Evolutionary conservation across 2,888 invertebrate genomes (phyloP).

Genomic region (Sesia apiformis): DNA sequence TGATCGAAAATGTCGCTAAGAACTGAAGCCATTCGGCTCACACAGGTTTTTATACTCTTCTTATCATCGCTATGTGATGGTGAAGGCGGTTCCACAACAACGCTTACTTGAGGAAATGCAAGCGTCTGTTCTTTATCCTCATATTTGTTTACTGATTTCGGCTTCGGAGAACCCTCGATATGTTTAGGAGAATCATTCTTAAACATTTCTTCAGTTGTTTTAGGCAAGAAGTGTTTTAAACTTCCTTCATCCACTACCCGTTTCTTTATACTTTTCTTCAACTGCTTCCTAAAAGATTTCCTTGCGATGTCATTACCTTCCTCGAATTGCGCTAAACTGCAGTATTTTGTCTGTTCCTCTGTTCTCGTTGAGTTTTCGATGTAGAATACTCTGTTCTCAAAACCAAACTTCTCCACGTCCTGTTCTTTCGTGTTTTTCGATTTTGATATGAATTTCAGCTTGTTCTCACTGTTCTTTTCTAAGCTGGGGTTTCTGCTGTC

Average conservation of each 20-base stretch:
- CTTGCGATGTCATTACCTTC: slow-evolving; percentile 89
- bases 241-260: slow-evolving; percentile 38
- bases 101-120: slow-evolving; percentile 79
- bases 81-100: slow-evolving; percentile 84
- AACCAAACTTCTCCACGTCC: slow-evolving; percentile 77
- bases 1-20: slow-evolving; percentile 60
- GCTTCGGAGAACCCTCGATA: not conserved
- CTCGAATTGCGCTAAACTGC: slow-evolving; percentile 87
- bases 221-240: slow-evolving; percentile 44
- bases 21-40: slow-evolving; percentile 65
- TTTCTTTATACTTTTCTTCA: slow-evolving; percentile 62
- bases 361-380: slow-evolving; percentile 62
- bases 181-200: slow-evolving; percentile 16
- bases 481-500: slow-evolving; percentile 70
- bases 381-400: slow-evolving; percentile 82
- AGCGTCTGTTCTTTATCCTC: slow-evolving; percentile 15
- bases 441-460: slow-evolving; percentile 71
- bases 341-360: slow-evolving; percentile 79
- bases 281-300: slow-evolving; percentile 79
- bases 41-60: slow-evolving; percentile 49
- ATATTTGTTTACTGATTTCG: not conserved
- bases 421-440: slow-evolving; percentile 59
- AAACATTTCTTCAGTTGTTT: slow-evolving; percentile 41
- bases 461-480: slow-evolving; percentile 75
- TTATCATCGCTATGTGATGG: slow-evolving; percentile 78